Conservation (phyloP, 2,797 vertebrate genomes). For the Simalia tracyae region DNA sequence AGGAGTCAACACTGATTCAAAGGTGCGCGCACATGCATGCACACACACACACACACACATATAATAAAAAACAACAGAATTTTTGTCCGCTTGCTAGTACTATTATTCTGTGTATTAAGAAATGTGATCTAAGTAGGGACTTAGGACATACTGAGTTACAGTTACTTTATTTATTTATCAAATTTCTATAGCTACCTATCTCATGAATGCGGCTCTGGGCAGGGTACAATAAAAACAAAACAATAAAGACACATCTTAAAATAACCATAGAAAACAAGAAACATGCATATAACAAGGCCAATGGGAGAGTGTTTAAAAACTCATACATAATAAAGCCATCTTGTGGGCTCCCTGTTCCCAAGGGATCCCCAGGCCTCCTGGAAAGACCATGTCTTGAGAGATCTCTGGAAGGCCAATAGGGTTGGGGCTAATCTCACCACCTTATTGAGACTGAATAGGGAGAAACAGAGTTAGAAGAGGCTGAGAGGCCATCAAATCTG, state of each 20-base stretch:
- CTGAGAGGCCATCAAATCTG: background rate
- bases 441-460: background rate
- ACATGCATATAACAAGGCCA: background rate
- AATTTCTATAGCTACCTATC: background rate
- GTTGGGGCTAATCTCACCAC: background rate
- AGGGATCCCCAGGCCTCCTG: background rate
- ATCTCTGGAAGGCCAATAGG: background rate
- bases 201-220: background rate
- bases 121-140: too few relatives aligned
- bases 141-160: background rate
- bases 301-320: background rate
- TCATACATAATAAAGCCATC: background rate
- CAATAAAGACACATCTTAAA: background rate
- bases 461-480: background rate
- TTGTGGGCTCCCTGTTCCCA: background rate
- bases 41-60: too few relatives aligned
- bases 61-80: background rate
- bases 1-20: background rate
- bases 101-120: background rate
- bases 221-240: background rate
- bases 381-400: background rate
- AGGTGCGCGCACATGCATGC: fast-evolving
- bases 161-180: background rate
- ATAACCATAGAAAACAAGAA: background rate
- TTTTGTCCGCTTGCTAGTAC: background rate